Evolutionary conservation across 2,113 vertebrate species (phyloP), one percentile per base, ranked within the genome.

Genomic region (Muscicapa adusta): DNA sequence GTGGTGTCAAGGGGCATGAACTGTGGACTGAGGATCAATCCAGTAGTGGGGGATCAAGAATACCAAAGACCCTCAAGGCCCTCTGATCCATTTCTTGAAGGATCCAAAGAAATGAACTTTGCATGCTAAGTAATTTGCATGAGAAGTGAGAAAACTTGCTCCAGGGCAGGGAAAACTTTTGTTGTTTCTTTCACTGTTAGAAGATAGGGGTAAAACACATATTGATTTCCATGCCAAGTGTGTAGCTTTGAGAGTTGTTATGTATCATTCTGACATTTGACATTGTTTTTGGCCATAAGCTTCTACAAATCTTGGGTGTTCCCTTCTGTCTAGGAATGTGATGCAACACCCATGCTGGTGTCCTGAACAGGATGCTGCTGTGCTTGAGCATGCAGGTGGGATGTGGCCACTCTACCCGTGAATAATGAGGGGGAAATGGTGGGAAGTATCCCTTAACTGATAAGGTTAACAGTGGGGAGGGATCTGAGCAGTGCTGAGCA

Each of bases 321-420:
- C 45, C 13, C 4, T 53, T 74, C 77, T 25, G 7, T 31, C 47
- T 53, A 40, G 45, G 38, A 67, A 9, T 25, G 53, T 29, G 28
- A 74, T 3, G 3, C 23, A 45, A 18, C 19, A 40, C 7, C 11
- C 25, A 29, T n/a, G 45, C 16, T 67, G 36, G 33, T 45, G 68
- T 9, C 23, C 29, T 20, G 13, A 36, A 38, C 15, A 74, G 15
- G 23, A 40, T 29, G 28, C 18, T 74, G 53, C 28, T 67, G 45
- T 45, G 61, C 31, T 18, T 47, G 25, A 63, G 6, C 24, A 6
- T 34, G 19, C 0, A 0, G 12, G 16, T 31, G 20, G 20, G 20
- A 65, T 43, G 33, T 42, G 22, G 6, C 25, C 42, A 8, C 20
- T 71, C 25, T 56, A 17, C 7, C 14, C 40, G 12, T 33, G 17